Evolutionary conservation across 2,113 vertebrate species (phyloP).

Genomic region (Atrichornis clamosus): DNA sequence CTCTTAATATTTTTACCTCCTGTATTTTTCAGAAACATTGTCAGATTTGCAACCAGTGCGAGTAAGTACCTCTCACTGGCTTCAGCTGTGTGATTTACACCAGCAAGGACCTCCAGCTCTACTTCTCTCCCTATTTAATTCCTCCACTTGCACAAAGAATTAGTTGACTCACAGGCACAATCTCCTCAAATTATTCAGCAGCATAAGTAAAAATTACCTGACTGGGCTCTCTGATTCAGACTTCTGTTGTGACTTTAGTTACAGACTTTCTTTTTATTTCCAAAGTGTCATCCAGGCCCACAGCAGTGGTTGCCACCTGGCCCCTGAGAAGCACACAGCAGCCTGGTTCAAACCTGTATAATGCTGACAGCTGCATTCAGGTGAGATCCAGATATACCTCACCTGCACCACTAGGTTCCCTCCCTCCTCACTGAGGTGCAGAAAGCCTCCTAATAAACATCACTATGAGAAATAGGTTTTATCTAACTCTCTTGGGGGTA

Average conservation of each 20-base stretch:
- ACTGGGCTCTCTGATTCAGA: background rate
- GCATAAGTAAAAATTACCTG: background rate
- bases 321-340: background rate
- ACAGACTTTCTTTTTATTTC: background rate
- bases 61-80: background rate
- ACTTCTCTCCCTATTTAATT: background rate
- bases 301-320: background rate
- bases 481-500: background rate
- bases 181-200: background rate
- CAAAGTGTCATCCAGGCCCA: background rate
- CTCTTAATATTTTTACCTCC: background rate
- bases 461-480: background rate
- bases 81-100: background rate
- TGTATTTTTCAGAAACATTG: background rate
- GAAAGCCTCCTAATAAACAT: background rate
- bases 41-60: background rate
- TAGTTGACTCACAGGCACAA: background rate
- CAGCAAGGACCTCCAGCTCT: background rate
- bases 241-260: background rate
- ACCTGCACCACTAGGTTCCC: background rate
- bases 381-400: background rate
- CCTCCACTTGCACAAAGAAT: background rate
- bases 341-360: background rate
- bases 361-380: background rate
- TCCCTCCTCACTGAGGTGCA: background rate